Evolutionary conservation across 2,888 invertebrate genomes (phyloP).

Genomic region (Sepioteuthis lessoniana): DNA sequence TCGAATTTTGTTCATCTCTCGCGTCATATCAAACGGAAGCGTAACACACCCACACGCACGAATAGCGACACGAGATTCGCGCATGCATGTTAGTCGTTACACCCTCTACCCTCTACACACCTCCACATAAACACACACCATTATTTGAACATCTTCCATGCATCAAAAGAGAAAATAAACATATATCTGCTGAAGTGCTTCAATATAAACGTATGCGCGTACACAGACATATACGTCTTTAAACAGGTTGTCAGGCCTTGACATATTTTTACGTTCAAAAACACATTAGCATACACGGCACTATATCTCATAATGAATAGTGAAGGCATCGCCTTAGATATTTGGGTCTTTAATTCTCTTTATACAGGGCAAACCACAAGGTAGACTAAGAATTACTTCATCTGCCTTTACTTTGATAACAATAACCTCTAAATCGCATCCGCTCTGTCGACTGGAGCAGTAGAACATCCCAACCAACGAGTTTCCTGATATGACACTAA

Average conservation of each 20-base stretch:
- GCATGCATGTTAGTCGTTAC: neutral
- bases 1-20: neutral
- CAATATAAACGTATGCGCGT: neutral
- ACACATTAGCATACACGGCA: neutral
- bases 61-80: neutral
- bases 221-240: neutral
- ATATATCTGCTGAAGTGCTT: too few relatives aligned
- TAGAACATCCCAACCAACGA: too few relatives aligned
- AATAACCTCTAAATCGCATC: too few relatives aligned
- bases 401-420: too few relatives aligned
- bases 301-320: neutral
- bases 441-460: too few relatives aligned
- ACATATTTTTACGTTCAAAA: neutral
- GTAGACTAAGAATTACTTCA: too few relatives aligned
- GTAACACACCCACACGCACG: neutral
- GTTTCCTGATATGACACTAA: too few relatives aligned
- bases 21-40: neutral
- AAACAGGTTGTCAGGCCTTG: conserved; percentile 35
- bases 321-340: too few relatives aligned
- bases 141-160: neutral
- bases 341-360: too few relatives aligned
- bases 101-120: neutral
- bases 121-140: neutral
- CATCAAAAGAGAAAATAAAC: neutral
- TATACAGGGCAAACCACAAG: too few relatives aligned